Base-by-base conservation (phyloP, 2,797 vertebrate species). In the Mus spretus region DNA sequence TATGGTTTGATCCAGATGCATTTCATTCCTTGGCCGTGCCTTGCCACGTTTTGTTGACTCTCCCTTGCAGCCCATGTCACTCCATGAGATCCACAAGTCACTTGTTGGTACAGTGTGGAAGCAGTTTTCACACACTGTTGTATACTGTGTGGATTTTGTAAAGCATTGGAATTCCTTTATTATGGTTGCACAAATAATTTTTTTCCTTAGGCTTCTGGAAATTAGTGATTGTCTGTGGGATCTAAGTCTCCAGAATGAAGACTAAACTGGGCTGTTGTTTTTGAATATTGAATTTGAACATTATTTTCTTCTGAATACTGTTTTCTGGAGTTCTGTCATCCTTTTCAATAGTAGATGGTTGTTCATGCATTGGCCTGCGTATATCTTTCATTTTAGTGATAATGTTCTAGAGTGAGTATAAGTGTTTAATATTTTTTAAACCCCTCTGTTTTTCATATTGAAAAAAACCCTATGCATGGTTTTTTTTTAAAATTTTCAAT, bases 401-500 rank as follows among this genome's bases (percentile, higher is more conserved):
- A 53, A 63, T 79, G 20, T 93, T 90, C 17, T 88, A 81, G 88
- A 92, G 63, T 96, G 4, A 44, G 44, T 3, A 1, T 79, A 63
- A 59, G 31, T 12, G 84, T 95, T 86, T 75, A 70, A 81, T 87
- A 80, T n/a, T 84, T 86, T 75, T 31, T 3, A 63, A 89, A 47
- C 19, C 2, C n/a, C 72, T 93, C 15, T 89, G 8, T 63, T 89
- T 93, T 93, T 94, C 50, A 80, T 79, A 67, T 44, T 74, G 2
- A 92, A 65, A 28, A 28, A 40, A 77, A 20, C n/a, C 80, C 10
- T 61, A 17, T 74, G 3, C 34, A 37, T 55, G 47, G 3, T 24
- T 44, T 44, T 86, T 91, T 95, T 91, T 86, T n/a, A n/a, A 82
- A 55, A 47, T 47, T 92, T 96, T 93, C 26, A 87, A 0, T 90